phyloP scores from a whole-genome alignment of 2,113 vertebrate species.

The Albula goreensis region DNA sequence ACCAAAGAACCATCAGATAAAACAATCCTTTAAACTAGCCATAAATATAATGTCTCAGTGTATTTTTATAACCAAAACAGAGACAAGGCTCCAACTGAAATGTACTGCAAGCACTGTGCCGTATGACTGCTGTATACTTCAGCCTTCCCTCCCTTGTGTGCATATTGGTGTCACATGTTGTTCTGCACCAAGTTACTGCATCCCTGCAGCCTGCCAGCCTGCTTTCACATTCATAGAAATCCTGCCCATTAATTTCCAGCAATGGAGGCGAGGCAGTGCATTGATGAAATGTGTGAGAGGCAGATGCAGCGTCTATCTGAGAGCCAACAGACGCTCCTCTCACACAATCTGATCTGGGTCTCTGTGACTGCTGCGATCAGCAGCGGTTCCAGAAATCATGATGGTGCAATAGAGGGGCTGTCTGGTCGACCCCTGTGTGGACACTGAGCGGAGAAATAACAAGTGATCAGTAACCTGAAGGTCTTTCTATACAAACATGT shows the following conservation, averaged over 20 bases:
- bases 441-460: not conserved
- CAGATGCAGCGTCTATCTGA: slow-evolving; percentile 67
- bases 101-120: not conserved
- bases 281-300: slow-evolving; percentile 70
- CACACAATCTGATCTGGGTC: slow-evolving; percentile 35
- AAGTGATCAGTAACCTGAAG: not conserved
- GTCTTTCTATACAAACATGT: not conserved
- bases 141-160: not conserved
- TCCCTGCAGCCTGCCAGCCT: slow-evolving; percentile 42
- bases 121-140: not conserved
- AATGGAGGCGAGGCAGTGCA: slow-evolving; percentile 59
- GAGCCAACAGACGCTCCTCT: slow-evolving; percentile 63
- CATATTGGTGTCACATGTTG: not conserved
- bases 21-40: too few relatives aligned
- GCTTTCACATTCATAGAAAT: slow-evolving; percentile 77
- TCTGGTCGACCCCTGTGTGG: not conserved
- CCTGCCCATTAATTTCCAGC: slow-evolving; percentile 63
- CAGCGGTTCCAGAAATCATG: slow-evolving; percentile 42
- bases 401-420: slow-evolving; percentile 4
- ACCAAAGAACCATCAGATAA: too few relatives aligned
- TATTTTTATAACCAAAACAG: not conserved
- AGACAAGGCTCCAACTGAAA: not conserved
- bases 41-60: too few relatives aligned
- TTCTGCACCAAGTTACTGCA: slow-evolving; percentile 17
- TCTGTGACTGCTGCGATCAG: slow-evolving; percentile 9